Evolutionary conservation across 1,140 invertebrate species (phyloP), one percentile per base, ranked within the genome.

Genomic region (Plectrocnemia conspersa): DNA sequence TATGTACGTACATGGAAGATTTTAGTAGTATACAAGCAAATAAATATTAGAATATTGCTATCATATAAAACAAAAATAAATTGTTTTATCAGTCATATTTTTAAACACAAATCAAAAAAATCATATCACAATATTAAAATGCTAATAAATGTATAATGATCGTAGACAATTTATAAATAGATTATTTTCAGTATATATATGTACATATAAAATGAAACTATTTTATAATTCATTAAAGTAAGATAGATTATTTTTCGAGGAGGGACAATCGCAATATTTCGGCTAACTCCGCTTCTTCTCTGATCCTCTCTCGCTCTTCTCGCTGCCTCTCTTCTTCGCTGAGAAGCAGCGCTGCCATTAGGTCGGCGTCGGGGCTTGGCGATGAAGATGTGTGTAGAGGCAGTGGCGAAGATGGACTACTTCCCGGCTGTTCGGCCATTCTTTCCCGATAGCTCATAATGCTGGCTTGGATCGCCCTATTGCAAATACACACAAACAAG

Each of bases 221-320:
- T 10, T 10, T 10, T 32, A 32, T n/a, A 15, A 16, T 15, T 9
- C 11, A 29, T 29, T 7, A n/a, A n/a, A 29, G 25, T 15, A 47
- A 35, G 22, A 38, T 18, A 3, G 36, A 56, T 57, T 66, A 74
- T 50, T 74, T 67, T 32, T 73, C 71, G 5, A 69, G 36, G 13
- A 74, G 58, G n/a, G 72, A 73, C n/a, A 72, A 63, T 19, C 67
- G 61, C 18, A 62, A 29, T n/a, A 59, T 56, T 42, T 49, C 56
- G n/a, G 56, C 56, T 41, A 62, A 52, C 24, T 58, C 47, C 1
- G 42, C 64, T 62, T 72, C 68, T 53, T 75, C 71, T 13, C 62
- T 65, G 7, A 54, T 58, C 11, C 65, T 42, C 52, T 60, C 56
- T 18, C 48, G 52, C 19, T 68, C 63, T 1, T 62, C 49, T n/a